These are phyloP conservation scores for Lipotes vexillifer DNA, from an alignment of 2,113 vertebrate species.

Conservation along the genomic window DNA sequence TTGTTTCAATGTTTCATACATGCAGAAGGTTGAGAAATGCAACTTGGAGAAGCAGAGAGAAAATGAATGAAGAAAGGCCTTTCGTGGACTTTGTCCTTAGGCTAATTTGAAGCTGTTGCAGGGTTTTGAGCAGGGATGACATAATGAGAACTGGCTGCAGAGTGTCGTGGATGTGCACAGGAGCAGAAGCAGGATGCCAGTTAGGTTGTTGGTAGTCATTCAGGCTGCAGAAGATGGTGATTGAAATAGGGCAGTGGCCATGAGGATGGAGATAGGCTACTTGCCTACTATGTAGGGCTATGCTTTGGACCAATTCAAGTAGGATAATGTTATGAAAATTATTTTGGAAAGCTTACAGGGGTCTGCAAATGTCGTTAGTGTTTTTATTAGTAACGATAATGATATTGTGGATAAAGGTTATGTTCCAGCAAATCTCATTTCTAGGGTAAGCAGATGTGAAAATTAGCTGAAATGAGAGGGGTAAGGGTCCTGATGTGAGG, in stretches of 20 bases:
- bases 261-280: neutral
- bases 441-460: neutral
- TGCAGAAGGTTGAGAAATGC: neutral
- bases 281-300: accelerated
- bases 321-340: neutral
- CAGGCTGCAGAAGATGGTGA: neutral
- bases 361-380: neutral
- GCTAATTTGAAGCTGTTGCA: neutral
- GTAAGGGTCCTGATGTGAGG: neutral
- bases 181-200: neutral
- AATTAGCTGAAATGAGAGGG: neutral
- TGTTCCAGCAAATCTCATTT: neutral
- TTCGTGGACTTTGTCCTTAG: neutral
- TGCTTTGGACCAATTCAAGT: neutral
- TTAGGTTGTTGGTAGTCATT: neutral
- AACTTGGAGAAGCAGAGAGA: neutral
- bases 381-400: neutral
- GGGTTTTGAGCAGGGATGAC: neutral
- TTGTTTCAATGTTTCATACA: neutral
- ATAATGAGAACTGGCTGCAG: neutral
- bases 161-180: neutral
- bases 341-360: neutral
- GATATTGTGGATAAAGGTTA: neutral
- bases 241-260: neutral
- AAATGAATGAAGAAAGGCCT: neutral